These are phyloP conservation scores for Aphidius colemani DNA, from an alignment of 2,888 invertebrate species.

Conservation along the genomic window DNA sequence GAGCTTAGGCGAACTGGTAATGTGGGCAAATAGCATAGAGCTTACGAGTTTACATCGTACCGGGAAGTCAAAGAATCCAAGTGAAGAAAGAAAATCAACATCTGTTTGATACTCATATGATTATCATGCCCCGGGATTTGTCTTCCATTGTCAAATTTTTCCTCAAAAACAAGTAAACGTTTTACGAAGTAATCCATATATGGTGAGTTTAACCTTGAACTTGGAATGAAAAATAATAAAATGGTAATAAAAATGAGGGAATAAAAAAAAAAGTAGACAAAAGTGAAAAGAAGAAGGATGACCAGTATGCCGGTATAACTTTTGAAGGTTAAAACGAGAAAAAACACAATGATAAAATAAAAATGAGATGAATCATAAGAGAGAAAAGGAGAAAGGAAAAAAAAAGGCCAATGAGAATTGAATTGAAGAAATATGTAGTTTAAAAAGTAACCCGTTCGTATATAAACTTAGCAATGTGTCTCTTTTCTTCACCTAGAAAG, in stretches of 20 bases:
- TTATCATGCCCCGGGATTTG: no score
- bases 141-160: no score
- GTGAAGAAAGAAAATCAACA: no score
- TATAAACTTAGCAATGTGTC: slow-evolving; percentile 34
- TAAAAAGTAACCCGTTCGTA: slow-evolving; percentile 37
- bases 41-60: no score
- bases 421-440: slow-evolving; percentile 23
- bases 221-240: slow-evolving; percentile 26
- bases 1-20: no score
- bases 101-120: no score
- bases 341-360: slow-evolving; percentile 12
- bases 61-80: no score
- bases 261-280: slow-evolving; percentile 5
- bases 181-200: slow-evolving; percentile 30
- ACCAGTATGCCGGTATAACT: slow-evolving; percentile 13
- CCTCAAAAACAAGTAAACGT: no score
- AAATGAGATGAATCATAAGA: slow-evolving; percentile 1
- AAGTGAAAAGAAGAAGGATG: slow-evolving; percentile 16
- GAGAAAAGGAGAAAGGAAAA: slow-evolving; percentile 20
- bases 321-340: slow-evolving; percentile 14
- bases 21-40: no score
- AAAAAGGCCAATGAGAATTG: slow-evolving; percentile 14
- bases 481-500: slow-evolving; percentile 28
- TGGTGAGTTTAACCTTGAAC: slow-evolving; percentile 26
- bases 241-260: slow-evolving; percentile 15